phyloP scores from a whole-genome alignment of 2,113 vertebrate species.

The Stigmatopora argus region DNA sequence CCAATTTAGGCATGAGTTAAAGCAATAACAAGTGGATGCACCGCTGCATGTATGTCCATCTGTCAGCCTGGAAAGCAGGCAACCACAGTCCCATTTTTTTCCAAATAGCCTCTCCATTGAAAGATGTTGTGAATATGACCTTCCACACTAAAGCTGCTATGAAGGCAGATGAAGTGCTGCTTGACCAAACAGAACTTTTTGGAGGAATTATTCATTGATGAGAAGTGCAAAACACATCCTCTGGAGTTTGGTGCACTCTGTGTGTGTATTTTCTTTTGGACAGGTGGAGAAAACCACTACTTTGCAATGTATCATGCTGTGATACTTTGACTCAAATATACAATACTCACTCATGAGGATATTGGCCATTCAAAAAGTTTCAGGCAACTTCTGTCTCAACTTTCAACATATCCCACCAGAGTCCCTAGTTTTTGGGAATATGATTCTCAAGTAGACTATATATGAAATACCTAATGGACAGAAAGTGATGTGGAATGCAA shows the following conservation, averaged over 20 bases:
- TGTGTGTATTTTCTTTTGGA: conserved; percentile 12
- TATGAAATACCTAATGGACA: conserved; percentile 10
- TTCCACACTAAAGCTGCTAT: conserved; percentile 37
- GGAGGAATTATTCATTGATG: conserved; percentile 11
- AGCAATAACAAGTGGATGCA: conserved; percentile 15
- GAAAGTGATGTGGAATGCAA: conserved; percentile 23
- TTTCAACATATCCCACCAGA: not conserved
- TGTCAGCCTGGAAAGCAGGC: conserved; percentile 35
- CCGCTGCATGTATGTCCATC: conserved; percentile 53
- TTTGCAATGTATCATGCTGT: conserved; percentile 6
- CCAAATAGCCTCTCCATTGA: not conserved
- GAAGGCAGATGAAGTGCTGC: conserved; percentile 15
- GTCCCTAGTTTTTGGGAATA: conserved; percentile 3
- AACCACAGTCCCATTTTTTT: conserved; percentile 6
- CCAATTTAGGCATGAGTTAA: conserved; percentile 51
- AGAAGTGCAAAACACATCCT: not conserved
- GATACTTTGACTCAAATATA: not conserved
- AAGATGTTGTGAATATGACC: conserved; percentile 21
- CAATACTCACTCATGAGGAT: not conserved
- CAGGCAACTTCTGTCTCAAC: not conserved
- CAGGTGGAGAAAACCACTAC: conserved; percentile 61
- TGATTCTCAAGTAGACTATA: conserved; percentile 1
- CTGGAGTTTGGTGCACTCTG: conserved; percentile 30
- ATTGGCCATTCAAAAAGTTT: not conserved
- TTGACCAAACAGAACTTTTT: conserved; percentile 34